phyloP scores from a whole-genome alignment of 2,797 vertebrate species.

The Pyrocephalus nanus region DNA sequence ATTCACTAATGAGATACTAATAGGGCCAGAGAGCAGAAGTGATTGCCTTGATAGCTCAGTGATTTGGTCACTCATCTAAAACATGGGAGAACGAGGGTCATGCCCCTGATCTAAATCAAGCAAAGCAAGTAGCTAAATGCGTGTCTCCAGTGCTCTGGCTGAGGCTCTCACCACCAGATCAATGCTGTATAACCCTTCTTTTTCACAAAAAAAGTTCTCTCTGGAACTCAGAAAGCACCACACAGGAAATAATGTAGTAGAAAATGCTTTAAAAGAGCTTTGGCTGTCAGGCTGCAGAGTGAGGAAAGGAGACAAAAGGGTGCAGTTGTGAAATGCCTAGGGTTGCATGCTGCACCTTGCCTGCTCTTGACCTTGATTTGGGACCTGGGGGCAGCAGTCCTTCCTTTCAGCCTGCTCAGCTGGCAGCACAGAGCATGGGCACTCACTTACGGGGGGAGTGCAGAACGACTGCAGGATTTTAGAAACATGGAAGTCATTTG shows the following conservation, averaged over 20 bases:
- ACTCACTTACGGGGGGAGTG: not conserved
- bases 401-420: not conserved
- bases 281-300: not conserved
- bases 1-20: constrained; percentile 50
- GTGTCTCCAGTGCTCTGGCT: not conserved
- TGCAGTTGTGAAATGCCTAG: not conserved
- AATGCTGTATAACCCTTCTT: not conserved
- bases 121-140: not conserved
- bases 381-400: not conserved
- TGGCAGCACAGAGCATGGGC: not conserved
- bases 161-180: not conserved
- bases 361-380: not conserved
- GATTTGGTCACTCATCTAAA: constrained; percentile 39
- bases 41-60: constrained; percentile 47
- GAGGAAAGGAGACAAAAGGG: not conserved
- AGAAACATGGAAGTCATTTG: not conserved
- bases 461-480: not conserved
- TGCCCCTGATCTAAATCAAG: constrained; percentile 21
- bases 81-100: not conserved
- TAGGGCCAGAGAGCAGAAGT: constrained; percentile 20
- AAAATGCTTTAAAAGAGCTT: not conserved
- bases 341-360: not conserved
- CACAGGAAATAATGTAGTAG: not conserved
- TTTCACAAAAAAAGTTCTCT: not conserved
- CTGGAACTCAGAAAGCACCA: not conserved